phyloP scores from a whole-genome alignment of 2,113 vertebrate genomes.

The Rhodinocichla rosea region DNA sequence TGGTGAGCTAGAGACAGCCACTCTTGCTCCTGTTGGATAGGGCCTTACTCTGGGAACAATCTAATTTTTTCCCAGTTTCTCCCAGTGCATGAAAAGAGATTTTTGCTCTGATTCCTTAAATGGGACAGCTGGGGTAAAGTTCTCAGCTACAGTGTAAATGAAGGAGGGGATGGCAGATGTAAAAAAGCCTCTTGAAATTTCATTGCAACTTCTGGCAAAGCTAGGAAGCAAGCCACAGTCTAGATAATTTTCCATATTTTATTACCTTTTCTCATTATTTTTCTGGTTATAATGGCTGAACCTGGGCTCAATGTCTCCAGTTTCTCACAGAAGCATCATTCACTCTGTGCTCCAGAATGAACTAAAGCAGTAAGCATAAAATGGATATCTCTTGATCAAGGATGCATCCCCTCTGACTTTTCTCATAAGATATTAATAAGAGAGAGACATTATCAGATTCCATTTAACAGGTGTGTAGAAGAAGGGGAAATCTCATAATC shows the following conservation, averaged over 20 bases:
- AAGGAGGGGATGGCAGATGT: neutral
- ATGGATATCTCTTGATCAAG: neutral
- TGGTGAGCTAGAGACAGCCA: too few species aligned
- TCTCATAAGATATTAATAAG: constrained; percentile 26
- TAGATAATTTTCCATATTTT: neutral
- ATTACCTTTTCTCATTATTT: neutral
- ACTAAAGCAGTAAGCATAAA: neutral
- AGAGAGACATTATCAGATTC: constrained; percentile 6
- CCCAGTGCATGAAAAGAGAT: neutral
- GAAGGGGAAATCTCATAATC: neutral
- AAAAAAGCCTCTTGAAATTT: neutral
- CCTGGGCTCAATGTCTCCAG: neutral
- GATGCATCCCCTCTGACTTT: neutral
- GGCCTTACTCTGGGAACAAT: neutral
- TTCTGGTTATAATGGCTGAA: neutral
- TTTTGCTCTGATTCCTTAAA: neutral
- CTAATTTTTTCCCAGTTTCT: neutral
- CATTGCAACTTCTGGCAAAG: neutral
- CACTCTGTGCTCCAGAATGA: neutral
- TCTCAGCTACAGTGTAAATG: neutral
- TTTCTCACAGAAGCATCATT: neutral
- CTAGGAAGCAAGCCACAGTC: neutral
- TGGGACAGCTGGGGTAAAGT: neutral
- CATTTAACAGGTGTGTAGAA: constrained; percentile 34
- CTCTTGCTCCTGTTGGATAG: neutral